Base-by-base conservation (phyloP, 2,888 invertebrate genomes). In the Caenorhabditis virilis region DNA sequence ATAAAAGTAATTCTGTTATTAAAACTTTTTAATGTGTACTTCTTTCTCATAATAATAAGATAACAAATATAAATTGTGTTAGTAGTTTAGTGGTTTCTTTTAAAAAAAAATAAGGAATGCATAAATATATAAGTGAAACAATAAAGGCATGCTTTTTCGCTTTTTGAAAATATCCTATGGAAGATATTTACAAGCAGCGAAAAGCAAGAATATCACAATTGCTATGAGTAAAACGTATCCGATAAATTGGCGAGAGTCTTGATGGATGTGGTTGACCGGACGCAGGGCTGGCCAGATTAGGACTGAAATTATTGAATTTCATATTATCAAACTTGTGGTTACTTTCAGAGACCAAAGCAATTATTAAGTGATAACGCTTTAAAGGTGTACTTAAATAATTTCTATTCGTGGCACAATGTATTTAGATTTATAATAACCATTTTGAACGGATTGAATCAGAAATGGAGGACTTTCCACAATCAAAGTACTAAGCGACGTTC, bases 251-350 rank as follows among this genome's bases (percentile, higher is more conserved):
- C 58, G 50, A 22, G 66, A 63, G 43, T 74, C 71, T 41, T 70
- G 74, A 35, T 64, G 67, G 42, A 74, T 70, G 57, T 72, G 71
- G 35, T 69, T 67, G 53, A 52, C 49, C 5, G 74, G 74, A 30
- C 74, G 69, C 43, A 68, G 69, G 26, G 74, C 69, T 46, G 74
- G 74, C 68, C 72, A 74, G 52, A 75, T 66, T 22, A 66, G 59
- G 15, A 71, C 70, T 71, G 64, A 15, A 61, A 61, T 18, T 13
- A n/a, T 33, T 20, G 23, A 20, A n/a, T 4, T 6, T 4, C 4
- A 11, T 42, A 18, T 42, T 15, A 42, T 15, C 22, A 42, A 23
- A 5, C 42, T 18, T 42, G 23, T 4, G 11, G n/a, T 42, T 42
- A 4, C 15, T 42, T 20, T 2, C 9, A 15, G 4, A 5, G 7